phyloP scores from a whole-genome alignment of 2,888 invertebrate species.

The Lathronympha strigana region DNA sequence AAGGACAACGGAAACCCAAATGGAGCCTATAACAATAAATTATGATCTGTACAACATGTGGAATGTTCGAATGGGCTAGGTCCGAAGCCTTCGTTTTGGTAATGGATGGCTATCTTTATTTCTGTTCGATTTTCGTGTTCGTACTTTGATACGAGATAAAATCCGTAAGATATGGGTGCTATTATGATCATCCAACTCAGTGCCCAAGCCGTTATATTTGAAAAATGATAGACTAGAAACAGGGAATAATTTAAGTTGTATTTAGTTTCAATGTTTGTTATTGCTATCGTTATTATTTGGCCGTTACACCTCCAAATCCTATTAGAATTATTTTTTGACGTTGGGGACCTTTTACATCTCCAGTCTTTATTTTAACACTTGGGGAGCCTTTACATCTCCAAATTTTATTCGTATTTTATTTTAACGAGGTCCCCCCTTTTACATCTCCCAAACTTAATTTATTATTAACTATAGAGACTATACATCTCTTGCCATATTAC shows the following conservation, averaged over 20 bases:
- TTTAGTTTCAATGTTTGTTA: neutral
- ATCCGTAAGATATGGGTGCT: slow-evolving; percentile 2
- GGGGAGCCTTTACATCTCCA: too few relatives aligned
- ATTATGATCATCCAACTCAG: neutral
- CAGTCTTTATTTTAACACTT: too few relatives aligned
- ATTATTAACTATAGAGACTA: too few relatives aligned
- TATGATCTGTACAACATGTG: slow-evolving; percentile 57
- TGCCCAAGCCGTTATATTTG: neutral
- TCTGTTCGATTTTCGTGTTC: slow-evolving; percentile 21
- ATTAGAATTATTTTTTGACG: too few relatives aligned
- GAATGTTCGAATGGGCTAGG: slow-evolving; percentile 56
- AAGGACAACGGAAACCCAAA: slow-evolving; percentile 54
- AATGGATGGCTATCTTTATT: slow-evolving; percentile 43
- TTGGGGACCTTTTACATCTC: too few relatives aligned
- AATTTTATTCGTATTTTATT: too few relatives aligned
- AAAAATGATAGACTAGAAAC: neutral
- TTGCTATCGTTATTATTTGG: too few relatives aligned
- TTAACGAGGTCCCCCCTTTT: too few relatives aligned
- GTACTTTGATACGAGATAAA: slow-evolving; percentile 18
- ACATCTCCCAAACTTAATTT: too few relatives aligned
- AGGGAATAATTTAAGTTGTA: neutral
- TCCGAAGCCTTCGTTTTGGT: slow-evolving; percentile 55
- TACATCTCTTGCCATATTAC: too few relatives aligned
- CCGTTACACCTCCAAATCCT: too few relatives aligned
- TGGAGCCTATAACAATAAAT: slow-evolving; percentile 63